Base-by-base conservation (phyloP, 2,888 invertebrate genomes). In the Antitype chi region DNA sequence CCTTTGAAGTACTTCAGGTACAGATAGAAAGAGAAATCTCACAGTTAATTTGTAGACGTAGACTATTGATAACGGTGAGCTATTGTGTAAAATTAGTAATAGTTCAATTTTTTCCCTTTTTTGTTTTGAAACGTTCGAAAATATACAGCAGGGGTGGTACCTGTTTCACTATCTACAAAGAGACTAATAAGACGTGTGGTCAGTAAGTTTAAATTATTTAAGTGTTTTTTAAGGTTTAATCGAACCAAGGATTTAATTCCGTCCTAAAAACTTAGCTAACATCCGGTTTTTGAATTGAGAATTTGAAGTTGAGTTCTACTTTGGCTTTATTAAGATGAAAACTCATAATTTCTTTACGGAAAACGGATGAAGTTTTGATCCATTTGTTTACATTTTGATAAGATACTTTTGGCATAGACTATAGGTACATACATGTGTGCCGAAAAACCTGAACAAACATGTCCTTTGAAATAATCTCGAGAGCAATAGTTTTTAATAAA, bases 401-500 rank as follows among this genome's bases (percentile, higher is more conserved):
- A 68, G 17, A 3, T 53, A 17, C n/a, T 53, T 67, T 17, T 32
- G 3, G 15, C n/a, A 11, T 6, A 28, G 20, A 25, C 20, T 1
- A 25, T 64, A 20, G 20, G 25, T 38, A 59, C 43, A 20, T 38
- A 59, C 43, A 20, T 2, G 11, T 11, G 47, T 53, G 38, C 23
- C 32, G 13, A 47, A 60, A 60, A 62, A n/a, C 52, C 57, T 66
- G 28, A 73, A 49, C 60, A 81, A 80, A 82, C 66, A 70, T 47
- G 28, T 38, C 23, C 38, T 28, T 49, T 3, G 2, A 60, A 67
- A 55, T 72, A 62, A 64, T 57, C 20, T 52, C 38, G 28, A 70
- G 13, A 15, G 32, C 57, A 57, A 75, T 78, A 77, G 77, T 80
- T 87, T 81, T 80, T 80, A 57, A 78, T 71, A 77, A 80, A 74